Conservation (phyloP, 2,888 invertebrate genomes). For the Papilio gigon region DNA sequence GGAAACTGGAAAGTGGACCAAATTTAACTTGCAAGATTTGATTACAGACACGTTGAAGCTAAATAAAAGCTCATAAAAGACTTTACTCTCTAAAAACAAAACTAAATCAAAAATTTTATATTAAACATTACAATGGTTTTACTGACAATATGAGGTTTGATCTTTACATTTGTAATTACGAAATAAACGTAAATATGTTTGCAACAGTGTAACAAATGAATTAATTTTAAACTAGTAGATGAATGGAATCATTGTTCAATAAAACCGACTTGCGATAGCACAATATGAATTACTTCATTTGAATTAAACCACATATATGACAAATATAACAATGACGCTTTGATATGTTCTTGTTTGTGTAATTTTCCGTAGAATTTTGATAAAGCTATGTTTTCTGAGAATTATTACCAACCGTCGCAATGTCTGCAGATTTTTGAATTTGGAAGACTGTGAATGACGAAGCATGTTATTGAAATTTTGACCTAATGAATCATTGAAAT, state of each 20-base stretch:
- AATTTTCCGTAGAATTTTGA: conserved; percentile 16
- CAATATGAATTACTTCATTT: not conserved
- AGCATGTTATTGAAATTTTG: not conserved
- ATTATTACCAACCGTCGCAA: conserved; percentile 14
- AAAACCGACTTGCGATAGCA: not conserved
- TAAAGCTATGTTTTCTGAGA: conserved; percentile 16
- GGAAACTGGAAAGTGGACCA: no score
- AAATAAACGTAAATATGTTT: not conserved
- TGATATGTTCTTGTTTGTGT: conserved; percentile 11
- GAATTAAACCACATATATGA: conserved; percentile 6
- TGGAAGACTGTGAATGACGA: conserved; percentile 24
- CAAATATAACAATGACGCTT: not conserved
- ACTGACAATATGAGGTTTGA: no score
- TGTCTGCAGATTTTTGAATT: not conserved
- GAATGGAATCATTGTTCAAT: not conserved
- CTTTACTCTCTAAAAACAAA: no score
- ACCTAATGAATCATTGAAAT: not conserved
- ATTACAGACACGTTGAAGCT: no score
- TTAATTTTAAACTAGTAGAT: not conserved
- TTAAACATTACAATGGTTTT: no score
- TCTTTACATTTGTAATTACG: not conserved
- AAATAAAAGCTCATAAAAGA: no score
- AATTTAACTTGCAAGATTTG: no score
- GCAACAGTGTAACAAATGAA: not conserved
- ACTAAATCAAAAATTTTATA: no score